phyloP scores from a whole-genome alignment of 2,113 vertebrate species.

The Ceuthmochares aereus region DNA sequence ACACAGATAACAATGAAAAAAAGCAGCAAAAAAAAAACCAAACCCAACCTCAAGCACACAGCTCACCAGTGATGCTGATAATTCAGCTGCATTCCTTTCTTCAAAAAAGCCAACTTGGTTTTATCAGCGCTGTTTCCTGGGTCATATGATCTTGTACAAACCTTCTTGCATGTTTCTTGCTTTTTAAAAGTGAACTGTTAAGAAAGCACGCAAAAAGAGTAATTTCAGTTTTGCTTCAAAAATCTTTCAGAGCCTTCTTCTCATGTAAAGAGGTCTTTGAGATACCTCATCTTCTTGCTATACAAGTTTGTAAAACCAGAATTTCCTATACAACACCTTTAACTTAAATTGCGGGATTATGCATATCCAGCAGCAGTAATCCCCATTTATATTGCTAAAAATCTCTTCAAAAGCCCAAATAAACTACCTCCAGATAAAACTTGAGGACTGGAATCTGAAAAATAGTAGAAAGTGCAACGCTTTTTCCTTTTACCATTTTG shows the following conservation, averaged over 20 bases:
- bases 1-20: not conserved
- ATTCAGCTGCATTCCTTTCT: slow-evolving; percentile 87
- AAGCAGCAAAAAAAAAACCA: not conserved
- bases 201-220: not conserved
- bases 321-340: not conserved
- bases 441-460: not conserved
- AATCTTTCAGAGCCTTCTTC: not conserved
- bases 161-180: slow-evolving; percentile 75
- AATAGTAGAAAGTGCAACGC: not conserved
- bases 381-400: not conserved
- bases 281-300: not conserved
- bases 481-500: not conserved
- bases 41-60: not conserved
- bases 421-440: not conserved
- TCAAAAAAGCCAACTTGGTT: slow-evolving; percentile 84
- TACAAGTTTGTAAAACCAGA: not conserved
- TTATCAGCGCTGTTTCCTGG: slow-evolving; percentile 68
- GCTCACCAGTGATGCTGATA: slow-evolving; percentile 89
- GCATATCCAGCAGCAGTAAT: not conserved
- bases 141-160: slow-evolving; percentile 80
- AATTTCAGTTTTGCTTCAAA: not conserved
- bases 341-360: not conserved
- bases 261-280: not conserved
- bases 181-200: slow-evolving; percentile 85
- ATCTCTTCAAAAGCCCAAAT: not conserved